These are phyloP conservation scores for Drosophila fungiperda DNA, from an alignment of 2,888 invertebrate species.

Conservation along the genomic window DNA sequence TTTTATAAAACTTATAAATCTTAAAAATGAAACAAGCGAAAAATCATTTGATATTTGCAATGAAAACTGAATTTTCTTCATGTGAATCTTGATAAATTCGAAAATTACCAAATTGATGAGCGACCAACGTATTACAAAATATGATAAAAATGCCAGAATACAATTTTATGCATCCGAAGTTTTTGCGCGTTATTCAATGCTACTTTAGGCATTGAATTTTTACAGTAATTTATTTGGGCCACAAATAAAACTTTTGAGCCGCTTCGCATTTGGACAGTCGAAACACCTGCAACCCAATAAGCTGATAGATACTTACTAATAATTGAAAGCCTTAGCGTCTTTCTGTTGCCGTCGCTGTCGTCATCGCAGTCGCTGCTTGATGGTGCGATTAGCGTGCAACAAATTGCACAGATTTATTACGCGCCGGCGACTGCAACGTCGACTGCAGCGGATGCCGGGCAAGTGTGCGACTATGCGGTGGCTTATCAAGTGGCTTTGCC, in stretches of 20 bases:
- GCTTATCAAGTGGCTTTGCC: conserved; percentile 65
- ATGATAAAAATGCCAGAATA: not conserved
- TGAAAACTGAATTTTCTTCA: not conserved
- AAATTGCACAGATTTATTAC: conserved; percentile 81
- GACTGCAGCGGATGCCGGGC: conserved; percentile 1
- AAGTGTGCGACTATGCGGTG: conserved; percentile 24
- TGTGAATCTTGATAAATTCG: not conserved
- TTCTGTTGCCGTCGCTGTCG: not conserved
- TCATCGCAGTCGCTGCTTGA: conserved; percentile 38
- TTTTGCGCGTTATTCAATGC: conserved; percentile 7
- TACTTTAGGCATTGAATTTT: conserved; percentile 6
- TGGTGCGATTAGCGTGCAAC: conserved; percentile 76
- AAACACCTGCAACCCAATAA: conserved; percentile 73
- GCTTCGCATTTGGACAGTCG: conserved; percentile 40
- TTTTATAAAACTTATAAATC: too few species aligned
- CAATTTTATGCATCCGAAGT: not conserved
- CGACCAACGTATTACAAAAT: not conserved
- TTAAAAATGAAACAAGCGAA: not conserved
- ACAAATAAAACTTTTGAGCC: conserved; percentile 48
- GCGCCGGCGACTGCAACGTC: conserved; percentile 40
- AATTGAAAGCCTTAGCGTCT: conserved; percentile 65
- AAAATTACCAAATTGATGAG: not conserved
- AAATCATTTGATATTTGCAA: not conserved
- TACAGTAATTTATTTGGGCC: conserved; percentile 63
- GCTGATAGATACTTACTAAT: conserved; percentile 65